Evolutionary conservation across 2,888 invertebrate species (phyloP).

Genomic region (Zaprionus lineosus): DNA sequence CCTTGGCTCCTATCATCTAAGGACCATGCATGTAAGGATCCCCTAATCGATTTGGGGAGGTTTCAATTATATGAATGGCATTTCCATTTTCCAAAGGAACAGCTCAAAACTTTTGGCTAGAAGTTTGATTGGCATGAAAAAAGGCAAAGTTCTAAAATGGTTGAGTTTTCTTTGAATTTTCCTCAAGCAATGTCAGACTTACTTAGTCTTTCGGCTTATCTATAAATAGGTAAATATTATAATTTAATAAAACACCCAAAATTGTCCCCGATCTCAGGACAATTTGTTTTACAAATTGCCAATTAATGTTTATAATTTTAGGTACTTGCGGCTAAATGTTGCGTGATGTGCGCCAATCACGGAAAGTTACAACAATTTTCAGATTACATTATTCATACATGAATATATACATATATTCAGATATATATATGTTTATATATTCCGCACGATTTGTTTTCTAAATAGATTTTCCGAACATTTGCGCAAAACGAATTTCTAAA

Average conservation of each 20-base stretch:
- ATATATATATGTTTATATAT: too few relatives aligned
- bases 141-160: too few relatives aligned
- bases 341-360: constrained; percentile 7
- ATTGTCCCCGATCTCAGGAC: background rate
- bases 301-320: background rate
- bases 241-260: too few relatives aligned
- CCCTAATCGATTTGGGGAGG: constrained; percentile 26
- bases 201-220: too few relatives aligned
- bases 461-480: constrained; percentile 11
- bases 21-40: background rate
- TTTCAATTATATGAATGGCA: constrained; percentile 49
- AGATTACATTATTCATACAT: background rate
- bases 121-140: constrained; percentile 11
- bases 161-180: too few relatives aligned
- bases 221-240: too few relatives aligned
- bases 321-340: background rate
- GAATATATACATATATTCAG: constrained; percentile 8
- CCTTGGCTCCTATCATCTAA: background rate
- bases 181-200: too few relatives aligned
- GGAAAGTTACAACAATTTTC: background rate
- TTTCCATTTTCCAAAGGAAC: constrained; percentile 37
- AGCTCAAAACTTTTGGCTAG: constrained; percentile 8
- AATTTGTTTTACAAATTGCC: background rate
- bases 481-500: constrained; percentile 27
- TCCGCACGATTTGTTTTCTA: constrained; percentile 18